Evolutionary conservation across 2,797 vertebrate species (phyloP).

Genomic region (Cirrhinus mrigala): DNA sequence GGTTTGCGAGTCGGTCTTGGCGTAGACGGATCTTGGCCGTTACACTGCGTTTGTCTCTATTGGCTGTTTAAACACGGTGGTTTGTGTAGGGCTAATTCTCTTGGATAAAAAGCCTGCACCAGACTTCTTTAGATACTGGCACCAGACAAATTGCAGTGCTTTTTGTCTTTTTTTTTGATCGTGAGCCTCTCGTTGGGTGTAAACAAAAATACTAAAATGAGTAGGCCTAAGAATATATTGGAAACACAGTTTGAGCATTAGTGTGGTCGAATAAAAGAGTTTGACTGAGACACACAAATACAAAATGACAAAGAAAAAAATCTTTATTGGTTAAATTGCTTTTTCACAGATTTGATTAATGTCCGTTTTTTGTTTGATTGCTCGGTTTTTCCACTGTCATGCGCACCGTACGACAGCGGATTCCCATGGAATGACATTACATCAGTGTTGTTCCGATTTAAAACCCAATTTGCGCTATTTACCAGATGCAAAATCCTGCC

Average conservation of each 20-base stretch:
- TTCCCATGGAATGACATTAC: conserved; percentile 86
- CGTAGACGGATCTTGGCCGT: conserved; percentile 49
- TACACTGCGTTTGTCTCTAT: conserved; percentile 50
- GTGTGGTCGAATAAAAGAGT: background rate
- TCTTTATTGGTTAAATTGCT: conserved; percentile 96
- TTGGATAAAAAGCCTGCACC: conserved; percentile 54
- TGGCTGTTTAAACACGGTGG: conserved; percentile 59
- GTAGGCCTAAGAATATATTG: conserved; percentile 34
- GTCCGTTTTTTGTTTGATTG: conserved; percentile 73
- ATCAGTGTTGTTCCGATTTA: conserved; percentile 75
- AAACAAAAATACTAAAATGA: conserved; percentile 46
- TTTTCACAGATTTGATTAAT: conserved; percentile 88
- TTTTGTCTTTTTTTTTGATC: conserved; percentile 48
- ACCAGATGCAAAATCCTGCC: conserved; percentile 61
- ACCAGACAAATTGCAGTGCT: conserved; percentile 59
- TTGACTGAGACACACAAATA: conserved; percentile 48
- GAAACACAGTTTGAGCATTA: conserved; percentile 10
- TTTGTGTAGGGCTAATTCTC: conserved; percentile 63
- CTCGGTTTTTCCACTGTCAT: conserved; percentile 84
- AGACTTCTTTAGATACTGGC: conserved; percentile 57
- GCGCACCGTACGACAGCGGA: conserved; percentile 88
- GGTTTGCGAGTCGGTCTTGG: conserved; percentile 55
- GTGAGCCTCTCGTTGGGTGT: conserved; percentile 36
- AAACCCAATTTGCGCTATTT: conserved; percentile 71
- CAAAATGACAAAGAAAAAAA: conserved; percentile 84